These are phyloP conservation scores for Calameuta pallipes DNA, from an alignment of 2,888 invertebrate genomes.

Conservation along the genomic window DNA sequence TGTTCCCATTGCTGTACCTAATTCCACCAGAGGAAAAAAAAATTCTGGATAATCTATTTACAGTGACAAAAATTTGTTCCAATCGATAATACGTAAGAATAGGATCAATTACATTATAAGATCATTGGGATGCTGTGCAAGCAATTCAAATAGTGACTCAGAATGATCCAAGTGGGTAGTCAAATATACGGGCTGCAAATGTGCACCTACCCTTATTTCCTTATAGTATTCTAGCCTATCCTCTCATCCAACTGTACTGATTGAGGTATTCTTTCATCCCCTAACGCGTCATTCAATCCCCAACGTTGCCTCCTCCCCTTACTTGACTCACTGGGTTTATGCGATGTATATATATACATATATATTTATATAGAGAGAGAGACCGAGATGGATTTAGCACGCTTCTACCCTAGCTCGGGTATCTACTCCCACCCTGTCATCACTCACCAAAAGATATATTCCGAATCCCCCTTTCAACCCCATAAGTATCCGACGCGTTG, in stretches of 20 bases:
- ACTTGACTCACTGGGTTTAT: slow-evolving; percentile 9
- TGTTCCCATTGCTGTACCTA: not conserved
- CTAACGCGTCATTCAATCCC: not conserved
- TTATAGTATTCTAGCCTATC: not conserved
- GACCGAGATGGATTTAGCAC: not conserved
- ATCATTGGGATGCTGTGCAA: not conserved
- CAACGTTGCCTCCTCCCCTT: not conserved
- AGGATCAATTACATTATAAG: not conserved
- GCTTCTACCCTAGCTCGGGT: not conserved
- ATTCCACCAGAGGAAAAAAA: not conserved
- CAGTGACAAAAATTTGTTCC: not conserved
- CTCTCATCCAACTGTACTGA: not conserved
- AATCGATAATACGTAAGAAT: not conserved
- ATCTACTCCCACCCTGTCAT: not conserved
- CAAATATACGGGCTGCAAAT: slow-evolving; percentile 5
- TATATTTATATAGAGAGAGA: slow-evolving; percentile 14
- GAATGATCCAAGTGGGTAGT: not conserved
- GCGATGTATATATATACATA: slow-evolving; percentile 17
- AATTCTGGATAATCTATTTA: not conserved
- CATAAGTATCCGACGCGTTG: not conserved
- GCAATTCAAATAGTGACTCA: not conserved
- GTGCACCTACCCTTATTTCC: not conserved
- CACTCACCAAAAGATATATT: not conserved
- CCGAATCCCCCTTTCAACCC: slow-evolving; percentile 1
- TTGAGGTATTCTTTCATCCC: slow-evolving; percentile 7